Conservation (phyloP, 2,113 vertebrate genomes). For the Halichoerus grypus region DNA sequence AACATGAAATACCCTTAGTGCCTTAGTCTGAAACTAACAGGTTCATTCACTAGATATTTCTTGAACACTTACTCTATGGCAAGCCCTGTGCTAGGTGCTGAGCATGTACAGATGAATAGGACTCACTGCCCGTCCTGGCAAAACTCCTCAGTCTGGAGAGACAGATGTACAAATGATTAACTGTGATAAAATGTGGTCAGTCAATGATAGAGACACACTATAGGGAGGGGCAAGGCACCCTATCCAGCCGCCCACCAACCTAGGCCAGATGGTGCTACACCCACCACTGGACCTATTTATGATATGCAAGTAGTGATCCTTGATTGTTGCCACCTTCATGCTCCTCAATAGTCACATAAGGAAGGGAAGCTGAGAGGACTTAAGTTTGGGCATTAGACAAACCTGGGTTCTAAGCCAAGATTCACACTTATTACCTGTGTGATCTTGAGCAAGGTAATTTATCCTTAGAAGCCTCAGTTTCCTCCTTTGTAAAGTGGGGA, state of each 20-base stretch:
- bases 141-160: neutral
- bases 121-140: neutral
- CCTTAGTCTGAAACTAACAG: neutral
- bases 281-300: neutral
- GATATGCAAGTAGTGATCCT: neutral
- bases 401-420: neutral
- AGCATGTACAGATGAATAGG: neutral
- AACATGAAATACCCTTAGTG: neutral
- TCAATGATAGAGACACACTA: neutral
- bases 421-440: neutral
- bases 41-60: neutral
- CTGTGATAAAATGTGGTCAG: neutral
- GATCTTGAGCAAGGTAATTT: neutral
- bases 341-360: neutral
- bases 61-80: neutral
- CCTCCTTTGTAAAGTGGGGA: neutral
- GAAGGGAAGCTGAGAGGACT: neutral
- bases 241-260: neutral
- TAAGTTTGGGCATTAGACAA: neutral
- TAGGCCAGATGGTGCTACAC: neutral
- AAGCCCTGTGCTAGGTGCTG: neutral
- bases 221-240: neutral
- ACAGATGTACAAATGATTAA: neutral
- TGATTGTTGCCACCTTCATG: neutral
- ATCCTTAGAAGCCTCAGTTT: neutral